Base-by-base conservation (phyloP, 2,113 vertebrate genomes). In the Lipophrys pholis region DNA sequence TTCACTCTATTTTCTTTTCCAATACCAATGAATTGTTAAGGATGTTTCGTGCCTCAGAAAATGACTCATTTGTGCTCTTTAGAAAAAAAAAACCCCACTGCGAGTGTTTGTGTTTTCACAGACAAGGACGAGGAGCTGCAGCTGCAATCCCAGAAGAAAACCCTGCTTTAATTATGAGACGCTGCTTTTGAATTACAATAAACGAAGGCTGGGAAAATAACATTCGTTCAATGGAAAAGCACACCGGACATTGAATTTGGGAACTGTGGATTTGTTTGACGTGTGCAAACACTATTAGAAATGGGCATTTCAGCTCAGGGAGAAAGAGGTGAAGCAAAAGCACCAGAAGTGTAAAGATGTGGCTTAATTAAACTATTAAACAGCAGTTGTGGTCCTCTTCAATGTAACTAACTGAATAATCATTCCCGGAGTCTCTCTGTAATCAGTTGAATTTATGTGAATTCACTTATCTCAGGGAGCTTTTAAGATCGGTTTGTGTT, bases 371-470 rank as follows among this genome's bases (percentile, higher is more conserved):
- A 61, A 51, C 14, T 17, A 30, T 35, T 56, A 30, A 55, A 59
- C 46, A 73, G 63, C 43, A 30, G 57, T 11, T 59, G 41, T 45
- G 50, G 53, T 73, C 58, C 48, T 69, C 46, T 57, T 76, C 49
- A 63, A 8, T 66, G 55, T 42, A 71, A 75, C 64, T 54, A 65
- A 75, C 64, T 54, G 68, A 53, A 55, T 60, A 38, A 73, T 63
- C 38, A 11, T 50, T 39, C 9, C 53, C 67, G 8, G 42, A 6
- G 12, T 57, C 61, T 53, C 40, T 43, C 59, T 53, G 58, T 76
- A 63, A 83, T 70, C 6, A 45, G 21, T 1, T 15, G 8, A 61
- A 58, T 12, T 17, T 17, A 52, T 16, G 46, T 59, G 38, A 58
- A 55, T 52, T 35, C 10, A 76, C 52, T 69, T 49, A 30, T 68